Conservation (phyloP, 2,797 vertebrate genomes). For the Chelon auratus region DNA sequence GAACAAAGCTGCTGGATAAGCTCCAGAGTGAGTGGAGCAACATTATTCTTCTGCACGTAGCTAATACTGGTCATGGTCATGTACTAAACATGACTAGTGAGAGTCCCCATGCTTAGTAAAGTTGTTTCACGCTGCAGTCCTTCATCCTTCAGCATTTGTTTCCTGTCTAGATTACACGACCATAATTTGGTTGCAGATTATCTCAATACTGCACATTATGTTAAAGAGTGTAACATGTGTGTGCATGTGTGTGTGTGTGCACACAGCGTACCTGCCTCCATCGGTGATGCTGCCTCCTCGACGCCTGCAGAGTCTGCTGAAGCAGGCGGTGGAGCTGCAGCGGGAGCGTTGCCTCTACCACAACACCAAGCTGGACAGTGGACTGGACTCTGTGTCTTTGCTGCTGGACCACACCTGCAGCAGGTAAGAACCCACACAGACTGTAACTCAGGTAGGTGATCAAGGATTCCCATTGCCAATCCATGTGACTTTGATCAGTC, state of each 20-base stretch:
- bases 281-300: constrained; percentile 98
- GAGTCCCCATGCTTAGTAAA: not conserved
- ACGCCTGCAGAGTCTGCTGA: constrained; percentile 93
- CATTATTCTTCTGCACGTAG: not conserved
- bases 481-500: no score
- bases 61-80: not conserved
- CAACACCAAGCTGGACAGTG: constrained; percentile 95
- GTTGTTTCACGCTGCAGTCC: no score
- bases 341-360: constrained; percentile 97
- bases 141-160: no score
- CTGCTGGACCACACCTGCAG: constrained; percentile 97
- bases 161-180: no score
- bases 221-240: no score
- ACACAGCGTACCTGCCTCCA: constrained; percentile 92
- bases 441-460: not conserved
- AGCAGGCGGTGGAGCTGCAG: constrained; percentile 96
- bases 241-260: not conserved
- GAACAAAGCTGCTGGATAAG: constrained; percentile 95
- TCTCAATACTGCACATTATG: no score
- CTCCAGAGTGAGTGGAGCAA: constrained; percentile 92
- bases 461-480: no score
- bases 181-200: no score
- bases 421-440: constrained; percentile 81
- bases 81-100: not conserved
- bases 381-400: constrained; percentile 94